phyloP scores from a whole-genome alignment of 2,888 invertebrate genomes.

The Chloroclystis v-ata region DNA sequence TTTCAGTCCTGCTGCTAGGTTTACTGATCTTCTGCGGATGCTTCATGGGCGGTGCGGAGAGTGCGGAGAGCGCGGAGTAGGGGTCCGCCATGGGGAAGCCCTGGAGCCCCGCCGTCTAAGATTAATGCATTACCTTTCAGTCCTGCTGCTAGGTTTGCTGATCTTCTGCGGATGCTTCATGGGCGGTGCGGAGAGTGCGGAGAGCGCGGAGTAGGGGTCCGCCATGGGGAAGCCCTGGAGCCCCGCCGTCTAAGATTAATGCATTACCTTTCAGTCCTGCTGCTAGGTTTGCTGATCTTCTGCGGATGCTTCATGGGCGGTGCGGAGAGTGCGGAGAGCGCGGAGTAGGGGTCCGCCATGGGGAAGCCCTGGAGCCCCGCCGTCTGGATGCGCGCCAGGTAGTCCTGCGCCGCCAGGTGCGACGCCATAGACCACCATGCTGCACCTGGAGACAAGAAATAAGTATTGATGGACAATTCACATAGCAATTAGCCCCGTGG shows the following conservation, averaged over 20 bases:
- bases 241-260: slow-evolving; percentile 85
- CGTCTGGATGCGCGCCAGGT: slow-evolving; percentile 89
- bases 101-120: no score
- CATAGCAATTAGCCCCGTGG: no score
- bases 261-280: background rate
- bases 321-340: slow-evolving; percentile 61
- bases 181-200: slow-evolving; percentile 56
- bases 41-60: no score
- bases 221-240: slow-evolving; percentile 80
- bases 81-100: no score
- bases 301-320: slow-evolving; percentile 58
- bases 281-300: slow-evolving; percentile 53
- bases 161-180: slow-evolving; percentile 60
- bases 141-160: slow-evolving; percentile 43
- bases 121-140: no score
- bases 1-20: no score
- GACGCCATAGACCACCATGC: slow-evolving; percentile 96
- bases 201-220: slow-evolving; percentile 69
- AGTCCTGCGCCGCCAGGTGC: slow-evolving; percentile 92
- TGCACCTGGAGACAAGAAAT: slow-evolving; percentile 79
- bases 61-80: no score
- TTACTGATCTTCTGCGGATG: no score
- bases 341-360: slow-evolving; percentile 72
- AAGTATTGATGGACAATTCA: no score
- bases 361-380: slow-evolving; percentile 84